These are phyloP conservation scores for Catocala sponsa DNA, from an alignment of 2,888 invertebrate species.

Conservation along the genomic window DNA sequence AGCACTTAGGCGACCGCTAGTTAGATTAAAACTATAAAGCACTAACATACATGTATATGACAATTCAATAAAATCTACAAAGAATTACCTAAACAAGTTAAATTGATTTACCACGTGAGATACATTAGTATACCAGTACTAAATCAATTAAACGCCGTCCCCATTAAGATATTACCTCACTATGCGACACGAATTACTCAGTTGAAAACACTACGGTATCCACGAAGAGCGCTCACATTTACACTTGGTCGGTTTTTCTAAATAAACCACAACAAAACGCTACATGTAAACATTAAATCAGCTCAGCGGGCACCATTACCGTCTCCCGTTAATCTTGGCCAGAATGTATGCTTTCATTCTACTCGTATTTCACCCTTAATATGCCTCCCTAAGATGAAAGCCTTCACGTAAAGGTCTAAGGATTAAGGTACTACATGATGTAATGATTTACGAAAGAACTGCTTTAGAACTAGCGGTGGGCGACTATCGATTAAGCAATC, in stretches of 20 bases:
- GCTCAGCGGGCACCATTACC: slow-evolving; percentile 46
- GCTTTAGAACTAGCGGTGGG: not conserved
- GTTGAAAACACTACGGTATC: not conserved
- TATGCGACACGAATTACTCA: not conserved
- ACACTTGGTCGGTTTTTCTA: slow-evolving; percentile 14
- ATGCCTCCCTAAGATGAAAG: slow-evolving; percentile 12
- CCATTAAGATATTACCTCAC: no score
- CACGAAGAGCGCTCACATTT: not conserved
- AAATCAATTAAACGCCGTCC: no score
- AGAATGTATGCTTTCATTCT: slow-evolving; percentile 21
- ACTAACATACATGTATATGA: no score
- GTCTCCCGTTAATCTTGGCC: slow-evolving; percentile 47
- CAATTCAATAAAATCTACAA: no score
- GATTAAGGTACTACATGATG: slow-evolving; percentile 2
- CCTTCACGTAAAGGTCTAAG: slow-evolving; percentile 14
- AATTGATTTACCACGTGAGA: no score
- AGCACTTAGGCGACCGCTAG: no score
- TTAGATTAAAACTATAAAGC: no score
- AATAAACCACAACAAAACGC: slow-evolving; percentile 33
- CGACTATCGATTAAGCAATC: not conserved
- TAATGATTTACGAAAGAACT: slow-evolving; percentile 7
- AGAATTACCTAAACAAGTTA: no score
- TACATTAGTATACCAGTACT: no score
- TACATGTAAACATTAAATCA: slow-evolving; percentile 47
- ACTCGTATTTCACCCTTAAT: slow-evolving; percentile 19